Conservation (phyloP, 1,140 invertebrate species). For the Drosophila dunni region DNA sequence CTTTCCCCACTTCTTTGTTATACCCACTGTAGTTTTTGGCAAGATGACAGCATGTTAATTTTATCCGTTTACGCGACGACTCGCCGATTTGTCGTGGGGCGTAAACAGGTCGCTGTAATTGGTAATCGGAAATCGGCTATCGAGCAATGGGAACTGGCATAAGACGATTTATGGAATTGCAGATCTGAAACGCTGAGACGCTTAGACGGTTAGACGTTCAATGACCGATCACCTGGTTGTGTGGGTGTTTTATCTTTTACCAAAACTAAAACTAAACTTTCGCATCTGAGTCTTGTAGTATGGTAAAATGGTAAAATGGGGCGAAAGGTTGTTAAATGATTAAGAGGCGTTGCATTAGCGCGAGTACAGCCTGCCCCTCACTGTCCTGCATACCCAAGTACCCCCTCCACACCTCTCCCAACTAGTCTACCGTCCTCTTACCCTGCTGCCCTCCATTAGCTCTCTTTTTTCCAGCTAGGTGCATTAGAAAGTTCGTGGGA, state of each 20-base stretch:
- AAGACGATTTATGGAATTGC: conserved; percentile 19
- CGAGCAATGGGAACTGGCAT: conserved; percentile 49
- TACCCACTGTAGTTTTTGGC: not conserved
- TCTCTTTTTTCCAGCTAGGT: conserved; percentile 35
- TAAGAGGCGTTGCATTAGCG: conserved; percentile 79
- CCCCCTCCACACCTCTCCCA: not conserved
- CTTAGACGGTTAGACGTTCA: conserved; percentile 22
- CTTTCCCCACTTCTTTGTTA: not conserved
- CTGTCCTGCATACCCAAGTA: too few relatives aligned
- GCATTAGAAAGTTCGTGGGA: conserved; percentile 83
- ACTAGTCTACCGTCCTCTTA: not conserved
- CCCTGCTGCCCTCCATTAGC: conserved; percentile 24
- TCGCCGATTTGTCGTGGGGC: conserved; percentile 35
- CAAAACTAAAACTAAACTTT: conserved; percentile 11
- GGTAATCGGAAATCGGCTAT: conserved; percentile 27
- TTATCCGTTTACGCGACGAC: conserved; percentile 41
- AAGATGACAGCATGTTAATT: conserved; percentile 61
- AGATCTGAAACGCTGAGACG: not conserved
- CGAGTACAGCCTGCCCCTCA: conserved; percentile 11
- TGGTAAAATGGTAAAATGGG: conserved; percentile 81
- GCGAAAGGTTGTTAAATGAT: conserved; percentile 83
- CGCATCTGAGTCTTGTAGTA: conserved; percentile 25
- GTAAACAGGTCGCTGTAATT: conserved; percentile 77
- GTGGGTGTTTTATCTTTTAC: conserved; percentile 1
- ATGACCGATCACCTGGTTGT: conserved; percentile 35